phyloP scores from a whole-genome alignment of 2,888 invertebrate genomes.

The Protophormia terraenovae region DNA sequence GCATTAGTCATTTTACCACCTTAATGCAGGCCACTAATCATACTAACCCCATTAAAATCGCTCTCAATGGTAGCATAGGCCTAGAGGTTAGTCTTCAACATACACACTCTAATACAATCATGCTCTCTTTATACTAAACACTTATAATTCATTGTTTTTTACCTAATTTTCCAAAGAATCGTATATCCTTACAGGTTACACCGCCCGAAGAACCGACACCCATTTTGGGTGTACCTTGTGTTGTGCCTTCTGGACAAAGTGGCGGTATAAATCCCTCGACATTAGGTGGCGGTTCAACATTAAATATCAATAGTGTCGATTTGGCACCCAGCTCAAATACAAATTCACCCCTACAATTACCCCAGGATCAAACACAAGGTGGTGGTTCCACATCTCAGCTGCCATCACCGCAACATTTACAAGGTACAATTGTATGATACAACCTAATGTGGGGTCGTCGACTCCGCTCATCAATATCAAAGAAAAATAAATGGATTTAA shows the following conservation, averaged over 20 bases:
- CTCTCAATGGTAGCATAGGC: conserved; percentile 92
- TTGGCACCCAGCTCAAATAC: conserved; percentile 69
- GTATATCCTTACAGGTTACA: conserved; percentile 83
- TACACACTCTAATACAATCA: conserved; percentile 9
- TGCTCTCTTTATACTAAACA: not conserved
- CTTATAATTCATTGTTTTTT: not conserved
- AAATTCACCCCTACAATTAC: conserved; percentile 85
- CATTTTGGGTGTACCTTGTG: conserved; percentile 79
- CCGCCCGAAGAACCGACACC: conserved; percentile 85
- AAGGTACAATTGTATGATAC: conserved; percentile 97
- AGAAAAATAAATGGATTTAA: conserved; percentile 83
- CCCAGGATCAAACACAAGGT: conserved; percentile 75
- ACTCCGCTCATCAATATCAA: conserved; percentile 88
- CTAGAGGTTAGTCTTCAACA: conserved; percentile 83
- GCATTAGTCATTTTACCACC: conserved; percentile 90
- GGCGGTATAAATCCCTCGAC: conserved; percentile 81
- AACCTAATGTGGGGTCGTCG: conserved; percentile 96
- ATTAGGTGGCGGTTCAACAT: conserved; percentile 77
- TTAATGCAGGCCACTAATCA: conserved; percentile 86
- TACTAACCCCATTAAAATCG: conserved; percentile 90
- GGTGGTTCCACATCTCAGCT: conserved; percentile 77
- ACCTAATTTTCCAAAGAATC: conserved; percentile 73
- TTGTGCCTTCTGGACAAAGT: conserved; percentile 74
- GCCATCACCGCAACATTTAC: conserved; percentile 86
- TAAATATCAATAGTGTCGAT: conserved; percentile 79